Evolutionary conservation across 2,888 invertebrate genomes (phyloP).

Genomic region (Drosophila mayaguana): DNA sequence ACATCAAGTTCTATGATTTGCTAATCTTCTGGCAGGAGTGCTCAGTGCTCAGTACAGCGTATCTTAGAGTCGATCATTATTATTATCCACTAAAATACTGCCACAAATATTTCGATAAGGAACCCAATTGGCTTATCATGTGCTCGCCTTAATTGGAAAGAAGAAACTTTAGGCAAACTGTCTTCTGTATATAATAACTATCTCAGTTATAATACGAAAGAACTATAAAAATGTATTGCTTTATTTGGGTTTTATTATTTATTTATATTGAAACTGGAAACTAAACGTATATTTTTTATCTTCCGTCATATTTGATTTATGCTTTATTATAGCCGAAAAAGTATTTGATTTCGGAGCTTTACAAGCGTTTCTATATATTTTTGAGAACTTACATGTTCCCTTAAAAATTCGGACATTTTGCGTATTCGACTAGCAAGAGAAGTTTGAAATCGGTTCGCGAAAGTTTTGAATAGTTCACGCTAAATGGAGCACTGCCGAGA

Average conservation of each 20-base stretch:
- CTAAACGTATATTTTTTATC: too few species aligned
- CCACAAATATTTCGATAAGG: constrained; percentile 34
- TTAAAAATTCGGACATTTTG: constrained; percentile 65
- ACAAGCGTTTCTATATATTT: not conserved
- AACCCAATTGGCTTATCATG: constrained; percentile 34
- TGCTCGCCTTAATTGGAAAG: constrained; percentile 22
- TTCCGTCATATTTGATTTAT: not conserved
- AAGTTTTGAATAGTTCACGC: constrained; percentile 2
- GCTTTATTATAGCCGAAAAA: not conserved
- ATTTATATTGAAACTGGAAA: too few species aligned
- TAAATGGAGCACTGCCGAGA: constrained; percentile 23
- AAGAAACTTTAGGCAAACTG: not conserved
- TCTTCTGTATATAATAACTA: not conserved
- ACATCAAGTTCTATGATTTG: not conserved
- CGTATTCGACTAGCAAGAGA: not conserved
- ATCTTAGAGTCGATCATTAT: constrained; percentile 13
- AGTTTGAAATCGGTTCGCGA: not conserved
- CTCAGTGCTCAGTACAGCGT: constrained; percentile 10
- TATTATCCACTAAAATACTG: not conserved
- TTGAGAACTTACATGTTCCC: constrained; percentile 67
- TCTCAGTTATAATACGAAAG: not conserved
- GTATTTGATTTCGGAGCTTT: not conserved
- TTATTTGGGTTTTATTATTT: not conserved
- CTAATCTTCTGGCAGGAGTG: not conserved
- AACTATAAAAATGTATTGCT: not conserved